These are phyloP conservation scores for Heliconius congener DNA, from an alignment of 1,140 invertebrate species.

Conservation along the genomic window DNA sequence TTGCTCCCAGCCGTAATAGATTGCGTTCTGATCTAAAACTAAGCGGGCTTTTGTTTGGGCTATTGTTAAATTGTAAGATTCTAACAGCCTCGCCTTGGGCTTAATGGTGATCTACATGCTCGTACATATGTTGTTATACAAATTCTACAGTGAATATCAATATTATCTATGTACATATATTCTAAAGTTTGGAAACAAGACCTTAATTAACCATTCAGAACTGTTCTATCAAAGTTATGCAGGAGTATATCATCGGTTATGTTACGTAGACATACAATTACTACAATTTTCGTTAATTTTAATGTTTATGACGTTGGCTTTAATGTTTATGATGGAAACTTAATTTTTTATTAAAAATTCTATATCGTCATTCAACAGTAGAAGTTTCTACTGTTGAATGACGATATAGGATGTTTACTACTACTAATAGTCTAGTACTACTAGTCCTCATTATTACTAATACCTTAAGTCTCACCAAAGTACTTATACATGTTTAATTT, in stretches of 20 bases:
- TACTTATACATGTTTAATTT: no score
- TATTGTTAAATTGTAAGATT: conserved; percentile 10
- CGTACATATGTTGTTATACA: neutral
- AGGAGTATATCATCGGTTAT: neutral
- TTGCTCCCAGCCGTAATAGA: conserved; percentile 39
- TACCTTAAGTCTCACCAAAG: no score
- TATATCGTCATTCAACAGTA: no score
- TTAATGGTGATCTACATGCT: neutral
- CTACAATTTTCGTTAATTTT: neutral
- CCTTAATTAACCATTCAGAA: conserved; percentile 3
- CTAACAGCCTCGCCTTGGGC: neutral
- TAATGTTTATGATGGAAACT: no score
- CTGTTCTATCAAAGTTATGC: conserved; percentile 1
- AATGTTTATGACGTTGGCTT: neutral
- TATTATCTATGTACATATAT: conserved; percentile 8
- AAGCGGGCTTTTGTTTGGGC: conserved; percentile 27
- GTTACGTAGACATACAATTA: neutral
- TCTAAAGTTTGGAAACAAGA: neutral
- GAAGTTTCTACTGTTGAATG: no score
- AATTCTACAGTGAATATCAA: neutral
- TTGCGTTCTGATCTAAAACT: conserved; percentile 26
- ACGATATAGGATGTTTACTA: no score
- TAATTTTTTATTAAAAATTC: neutral
- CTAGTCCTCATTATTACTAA: no score
- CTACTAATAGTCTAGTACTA: no score